Evolutionary conservation across 2,888 invertebrate species (phyloP).

Genomic region (Lycia hirtaria): DNA sequence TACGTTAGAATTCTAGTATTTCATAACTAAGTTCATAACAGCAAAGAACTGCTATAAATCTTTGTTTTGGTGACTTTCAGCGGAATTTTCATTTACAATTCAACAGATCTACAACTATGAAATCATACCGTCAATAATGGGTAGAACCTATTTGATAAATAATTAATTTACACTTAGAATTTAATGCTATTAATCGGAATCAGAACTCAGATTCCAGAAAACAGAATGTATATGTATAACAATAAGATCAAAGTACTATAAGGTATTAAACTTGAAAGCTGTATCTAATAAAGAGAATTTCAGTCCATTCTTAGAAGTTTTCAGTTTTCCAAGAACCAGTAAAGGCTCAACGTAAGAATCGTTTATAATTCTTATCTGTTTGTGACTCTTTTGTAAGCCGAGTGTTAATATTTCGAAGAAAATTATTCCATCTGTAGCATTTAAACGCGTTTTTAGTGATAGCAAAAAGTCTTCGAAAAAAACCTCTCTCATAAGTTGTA

Average conservation of each 20-base stretch:
- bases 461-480: too few species aligned
- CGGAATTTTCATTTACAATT: background rate
- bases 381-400: background rate
- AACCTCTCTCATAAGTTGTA: too few species aligned
- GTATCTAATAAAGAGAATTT: conserved; percentile 4
- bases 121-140: background rate
- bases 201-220: background rate
- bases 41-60: background rate
- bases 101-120: too few species aligned
- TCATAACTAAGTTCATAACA: background rate
- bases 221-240: conserved; percentile 5
- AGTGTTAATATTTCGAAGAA: too few species aligned
- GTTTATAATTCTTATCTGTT: background rate
- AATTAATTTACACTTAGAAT: conserved; percentile 3
- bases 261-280: conserved; percentile 1
- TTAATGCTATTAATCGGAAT: conserved; percentile 2
- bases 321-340: background rate
- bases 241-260: background rate
- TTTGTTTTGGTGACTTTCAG: background rate
- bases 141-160: background rate
- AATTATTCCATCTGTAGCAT: too few species aligned
- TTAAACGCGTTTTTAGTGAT: too few species aligned
- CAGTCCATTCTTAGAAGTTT: background rate
- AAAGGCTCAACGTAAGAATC: background rate
- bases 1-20: too few species aligned